phyloP scores from a whole-genome alignment of 2,888 invertebrate genomes.

The Entomobrya proxima region DNA sequence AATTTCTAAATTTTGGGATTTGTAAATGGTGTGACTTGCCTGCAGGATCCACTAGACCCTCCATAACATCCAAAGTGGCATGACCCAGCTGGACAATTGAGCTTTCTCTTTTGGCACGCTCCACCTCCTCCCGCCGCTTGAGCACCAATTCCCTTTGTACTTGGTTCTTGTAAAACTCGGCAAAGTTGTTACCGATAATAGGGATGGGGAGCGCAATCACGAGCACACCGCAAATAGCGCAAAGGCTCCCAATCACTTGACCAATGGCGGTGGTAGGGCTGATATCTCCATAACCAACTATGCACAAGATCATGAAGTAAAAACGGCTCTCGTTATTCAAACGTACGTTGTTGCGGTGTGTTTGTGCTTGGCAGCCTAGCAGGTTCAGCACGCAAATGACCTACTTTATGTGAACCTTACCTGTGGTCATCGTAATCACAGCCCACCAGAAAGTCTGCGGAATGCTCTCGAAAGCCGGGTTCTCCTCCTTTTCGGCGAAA shows the following conservation, averaged over 20 bases:
- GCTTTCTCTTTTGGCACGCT: constrained; percentile 77
- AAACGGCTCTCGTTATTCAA: too few relatives aligned
- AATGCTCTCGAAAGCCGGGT: constrained; percentile 78
- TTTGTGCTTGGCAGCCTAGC: too few relatives aligned
- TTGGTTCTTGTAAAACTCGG: constrained; percentile 81
- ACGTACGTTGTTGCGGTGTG: too few relatives aligned
- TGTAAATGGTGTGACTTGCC: constrained; percentile 60
- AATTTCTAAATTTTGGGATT: too few relatives aligned
- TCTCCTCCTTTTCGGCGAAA: constrained; percentile 79
- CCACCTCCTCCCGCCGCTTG: constrained; percentile 76
- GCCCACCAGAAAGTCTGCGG: constrained; percentile 82
- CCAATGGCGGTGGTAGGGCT: constrained; percentile 79
- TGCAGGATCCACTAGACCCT: constrained; percentile 70
- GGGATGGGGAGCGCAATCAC: constrained; percentile 82
- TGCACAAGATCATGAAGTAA: too few relatives aligned
- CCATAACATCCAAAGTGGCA: constrained; percentile 69
- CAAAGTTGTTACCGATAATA: constrained; percentile 81
- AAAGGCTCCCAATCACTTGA: constrained; percentile 80
- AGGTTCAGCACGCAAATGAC: too few relatives aligned
- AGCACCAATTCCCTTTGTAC: constrained; percentile 80
- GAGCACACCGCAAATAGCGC: constrained; percentile 81
- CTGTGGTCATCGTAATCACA: constrained; percentile 78
- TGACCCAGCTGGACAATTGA: constrained; percentile 71
- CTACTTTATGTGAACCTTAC: too few relatives aligned
- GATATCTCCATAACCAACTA: constrained; percentile 80